These are phyloP conservation scores for Hesperophylax magnus DNA, from an alignment of 1,140 invertebrate species.

Conservation along the genomic window DNA sequence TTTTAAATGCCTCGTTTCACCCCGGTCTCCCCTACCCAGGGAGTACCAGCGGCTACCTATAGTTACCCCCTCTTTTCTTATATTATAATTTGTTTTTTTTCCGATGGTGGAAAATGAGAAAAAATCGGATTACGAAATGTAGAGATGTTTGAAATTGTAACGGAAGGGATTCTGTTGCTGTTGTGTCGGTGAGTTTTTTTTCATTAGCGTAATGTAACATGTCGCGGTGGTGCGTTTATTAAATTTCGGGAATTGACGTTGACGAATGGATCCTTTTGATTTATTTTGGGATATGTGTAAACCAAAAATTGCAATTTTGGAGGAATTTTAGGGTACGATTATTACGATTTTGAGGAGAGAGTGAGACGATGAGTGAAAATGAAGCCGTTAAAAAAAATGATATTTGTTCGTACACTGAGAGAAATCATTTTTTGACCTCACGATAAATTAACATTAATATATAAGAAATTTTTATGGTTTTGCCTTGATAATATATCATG, in stretches of 20 bases:
- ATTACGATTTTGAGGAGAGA: too few species aligned
- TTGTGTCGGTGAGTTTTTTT: slow-evolving; percentile 46
- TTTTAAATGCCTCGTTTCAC: slow-evolving; percentile 58
- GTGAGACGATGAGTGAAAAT: too few species aligned
- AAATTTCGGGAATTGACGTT: slow-evolving; percentile 25
- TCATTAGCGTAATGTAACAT: slow-evolving; percentile 43
- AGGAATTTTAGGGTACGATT: too few species aligned
- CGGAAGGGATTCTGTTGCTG: slow-evolving; percentile 42
- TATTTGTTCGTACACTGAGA: too few species aligned
- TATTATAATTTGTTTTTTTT: slow-evolving; percentile 57
- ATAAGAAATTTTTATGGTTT: too few species aligned
- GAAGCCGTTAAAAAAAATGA: too few species aligned
- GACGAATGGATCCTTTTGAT: not conserved
- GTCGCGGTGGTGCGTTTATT: not conserved
- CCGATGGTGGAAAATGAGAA: slow-evolving; percentile 56
- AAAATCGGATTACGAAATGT: slow-evolving; percentile 57
- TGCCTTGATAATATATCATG: too few species aligned
- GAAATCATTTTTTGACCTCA: too few species aligned
- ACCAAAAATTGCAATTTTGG: too few species aligned
- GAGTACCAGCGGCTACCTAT: not conserved
- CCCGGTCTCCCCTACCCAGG: slow-evolving; percentile 41
- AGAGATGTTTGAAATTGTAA: slow-evolving; percentile 54
- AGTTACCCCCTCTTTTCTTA: slow-evolving; percentile 33
- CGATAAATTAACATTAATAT: too few species aligned
- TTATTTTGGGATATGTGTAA: too few species aligned